phyloP scores from a whole-genome alignment of 92 coral and sea anemone genomes.

The Porites rus region DNA sequence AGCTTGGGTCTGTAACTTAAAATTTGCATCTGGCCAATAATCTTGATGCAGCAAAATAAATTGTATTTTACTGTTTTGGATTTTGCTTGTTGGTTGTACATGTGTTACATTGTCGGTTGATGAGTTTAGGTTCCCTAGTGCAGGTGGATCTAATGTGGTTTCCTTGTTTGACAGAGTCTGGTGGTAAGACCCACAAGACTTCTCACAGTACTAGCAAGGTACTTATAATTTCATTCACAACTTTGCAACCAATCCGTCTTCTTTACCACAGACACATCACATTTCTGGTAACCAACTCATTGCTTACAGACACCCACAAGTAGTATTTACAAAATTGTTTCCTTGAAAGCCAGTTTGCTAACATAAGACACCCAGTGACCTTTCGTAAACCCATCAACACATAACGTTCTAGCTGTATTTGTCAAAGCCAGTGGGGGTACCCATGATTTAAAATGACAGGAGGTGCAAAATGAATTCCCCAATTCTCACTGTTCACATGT shows the following conservation, averaged over 20 bases:
- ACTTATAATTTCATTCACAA: conserved; percentile 61
- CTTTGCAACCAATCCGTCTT: conserved; percentile 23
- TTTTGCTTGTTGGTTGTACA: conserved; percentile 41
- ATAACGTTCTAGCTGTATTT: too few relatives aligned
- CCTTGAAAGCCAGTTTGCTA: background rate
- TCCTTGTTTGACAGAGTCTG: conserved; percentile 97
- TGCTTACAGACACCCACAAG: background rate
- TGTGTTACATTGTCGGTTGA: conserved; percentile 12
- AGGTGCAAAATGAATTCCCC: too few relatives aligned
- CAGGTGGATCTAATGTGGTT: conserved; percentile 81
- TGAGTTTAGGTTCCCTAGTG: conserved; percentile 58
- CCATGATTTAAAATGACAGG: too few relatives aligned
- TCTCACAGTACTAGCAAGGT: conserved; percentile 89
- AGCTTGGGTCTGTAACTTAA: conserved; percentile 31
- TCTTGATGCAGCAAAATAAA: conserved; percentile 46
- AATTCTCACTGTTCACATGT: too few relatives aligned
- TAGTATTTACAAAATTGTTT: background rate
- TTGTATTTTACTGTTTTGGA: conserved; percentile 49
- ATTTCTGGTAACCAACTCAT: background rate
- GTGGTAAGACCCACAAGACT: conserved; percentile 93
- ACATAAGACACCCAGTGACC: background rate
- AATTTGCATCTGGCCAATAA: conserved; percentile 7
- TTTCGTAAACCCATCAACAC: background rate
- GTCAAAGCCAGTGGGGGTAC: too few relatives aligned
- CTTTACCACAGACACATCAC: background rate